Evolutionary conservation across 2,113 vertebrate species (phyloP).

Genomic region (Alectura lathami): DNA sequence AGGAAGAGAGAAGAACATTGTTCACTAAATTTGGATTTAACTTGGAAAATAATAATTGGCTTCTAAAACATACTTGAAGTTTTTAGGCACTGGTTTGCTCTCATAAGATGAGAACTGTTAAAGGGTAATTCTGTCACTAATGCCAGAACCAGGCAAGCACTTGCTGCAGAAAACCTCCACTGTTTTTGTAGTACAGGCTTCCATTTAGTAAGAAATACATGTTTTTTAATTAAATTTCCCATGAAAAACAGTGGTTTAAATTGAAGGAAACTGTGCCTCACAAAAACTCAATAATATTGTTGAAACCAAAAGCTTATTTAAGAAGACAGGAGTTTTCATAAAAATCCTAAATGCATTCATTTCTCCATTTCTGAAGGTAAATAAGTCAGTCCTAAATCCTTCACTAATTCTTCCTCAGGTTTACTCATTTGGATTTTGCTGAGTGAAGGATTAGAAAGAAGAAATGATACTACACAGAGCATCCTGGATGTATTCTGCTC

Average conservation of each 20-base stretch:
- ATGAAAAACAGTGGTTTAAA: constrained; percentile 39
- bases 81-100: background rate
- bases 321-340: background rate
- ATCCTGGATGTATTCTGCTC: background rate
- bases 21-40: background rate
- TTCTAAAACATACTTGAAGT: background rate
- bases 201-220: constrained; percentile 43
- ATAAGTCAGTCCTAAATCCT: background rate
- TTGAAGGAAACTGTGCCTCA: background rate
- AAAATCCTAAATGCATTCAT: background rate
- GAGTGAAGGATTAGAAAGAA: background rate
- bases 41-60: background rate
- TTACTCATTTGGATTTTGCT: background rate
- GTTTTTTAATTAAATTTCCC: constrained; percentile 54
- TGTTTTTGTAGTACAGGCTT: constrained; percentile 32
- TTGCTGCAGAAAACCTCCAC: constrained; percentile 15
- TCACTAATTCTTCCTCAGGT: background rate
- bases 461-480: background rate
- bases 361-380: background rate
- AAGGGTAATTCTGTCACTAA: background rate
- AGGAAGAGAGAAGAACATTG: background rate
- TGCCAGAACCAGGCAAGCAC: constrained; percentile 14
- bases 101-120: background rate
- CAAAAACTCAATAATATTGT: background rate
- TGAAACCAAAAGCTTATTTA: constrained; percentile 15